Evolutionary conservation across 2,888 invertebrate species (phyloP).

Genomic region (Zygothrica quintamaculata): DNA sequence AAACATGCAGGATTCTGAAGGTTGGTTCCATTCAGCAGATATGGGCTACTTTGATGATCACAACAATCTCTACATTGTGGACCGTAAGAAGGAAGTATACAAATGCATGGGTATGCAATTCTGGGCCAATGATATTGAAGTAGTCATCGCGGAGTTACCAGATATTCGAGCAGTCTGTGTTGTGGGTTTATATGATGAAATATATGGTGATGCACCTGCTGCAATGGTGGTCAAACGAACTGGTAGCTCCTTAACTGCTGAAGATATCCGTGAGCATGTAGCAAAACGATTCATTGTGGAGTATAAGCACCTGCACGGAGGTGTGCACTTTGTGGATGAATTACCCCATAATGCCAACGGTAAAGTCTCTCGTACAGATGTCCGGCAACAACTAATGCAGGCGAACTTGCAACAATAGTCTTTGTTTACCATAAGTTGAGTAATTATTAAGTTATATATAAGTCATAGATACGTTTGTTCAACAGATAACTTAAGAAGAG

Average conservation of each 20-base stretch:
- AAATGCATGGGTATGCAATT: conserved; percentile 67
- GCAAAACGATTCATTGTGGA: conserved; percentile 18
- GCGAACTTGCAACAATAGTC: conserved; percentile 11
- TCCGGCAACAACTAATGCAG: conserved; percentile 20
- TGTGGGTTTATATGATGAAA: conserved; percentile 63
- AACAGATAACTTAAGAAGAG: too few relatives aligned
- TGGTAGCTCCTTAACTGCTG: conserved; percentile 36
- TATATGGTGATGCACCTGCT: conserved; percentile 65
- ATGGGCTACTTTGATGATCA: conserved; percentile 77
- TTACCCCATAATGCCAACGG: conserved; percentile 66
- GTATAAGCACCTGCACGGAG: conserved; percentile 67
- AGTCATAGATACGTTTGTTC: too few relatives aligned
- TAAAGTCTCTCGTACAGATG: conserved; percentile 51
- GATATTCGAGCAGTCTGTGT: conserved; percentile 70
- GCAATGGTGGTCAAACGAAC: conserved; percentile 62
- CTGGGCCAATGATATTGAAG: conserved; percentile 70
- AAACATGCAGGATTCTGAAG: conserved; percentile 53
- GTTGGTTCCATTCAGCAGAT: conserved; percentile 79
- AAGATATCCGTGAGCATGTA: conserved; percentile 46
- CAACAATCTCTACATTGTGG: conserved; percentile 64
- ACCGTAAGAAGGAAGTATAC: conserved; percentile 75
- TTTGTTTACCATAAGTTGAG: too few relatives aligned
- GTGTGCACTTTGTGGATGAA: conserved; percentile 60
- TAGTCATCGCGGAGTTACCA: conserved; percentile 56
- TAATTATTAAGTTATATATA: too few relatives aligned